Conservation (phyloP, 1,140 invertebrate genomes). For the Papilio helenus region DNA sequence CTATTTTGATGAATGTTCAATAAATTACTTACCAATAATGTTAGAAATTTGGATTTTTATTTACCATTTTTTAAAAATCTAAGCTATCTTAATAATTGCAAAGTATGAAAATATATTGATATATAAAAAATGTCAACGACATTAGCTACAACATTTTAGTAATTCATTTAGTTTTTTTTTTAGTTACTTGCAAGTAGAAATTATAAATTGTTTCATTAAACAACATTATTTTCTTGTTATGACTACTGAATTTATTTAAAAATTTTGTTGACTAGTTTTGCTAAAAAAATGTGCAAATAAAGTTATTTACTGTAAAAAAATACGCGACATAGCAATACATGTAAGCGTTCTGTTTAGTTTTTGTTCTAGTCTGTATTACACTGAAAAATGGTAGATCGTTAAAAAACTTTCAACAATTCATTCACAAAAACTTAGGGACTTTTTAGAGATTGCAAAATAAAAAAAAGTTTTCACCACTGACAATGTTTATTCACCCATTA, state of each 20-base stretch:
- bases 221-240: background rate
- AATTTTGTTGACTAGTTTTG: background rate
- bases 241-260: background rate
- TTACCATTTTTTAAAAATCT: background rate
- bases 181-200: background rate
- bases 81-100: too few relatives aligned
- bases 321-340: constrained; percentile 23
- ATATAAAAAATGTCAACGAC: too few relatives aligned
- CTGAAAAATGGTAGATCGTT: constrained; percentile 77
- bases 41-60: background rate
- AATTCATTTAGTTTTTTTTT: background rate
- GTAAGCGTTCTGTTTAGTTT: constrained; percentile 28
- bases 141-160: too few relatives aligned
- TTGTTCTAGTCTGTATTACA: constrained; percentile 57
- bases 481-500: constrained; percentile 78
- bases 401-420: constrained; percentile 24
- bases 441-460: constrained; percentile 54
- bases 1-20: background rate
- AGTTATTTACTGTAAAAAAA: background rate
- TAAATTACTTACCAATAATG: constrained; percentile 35
- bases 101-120: too few relatives aligned
- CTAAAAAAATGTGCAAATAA: background rate
- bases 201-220: background rate
- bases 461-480: constrained; percentile 67
- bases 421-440: constrained; percentile 63